These are phyloP conservation scores for Tanaodytes sp. DNA, from an alignment of 2,888 invertebrate species.

Conservation along the genomic window DNA sequence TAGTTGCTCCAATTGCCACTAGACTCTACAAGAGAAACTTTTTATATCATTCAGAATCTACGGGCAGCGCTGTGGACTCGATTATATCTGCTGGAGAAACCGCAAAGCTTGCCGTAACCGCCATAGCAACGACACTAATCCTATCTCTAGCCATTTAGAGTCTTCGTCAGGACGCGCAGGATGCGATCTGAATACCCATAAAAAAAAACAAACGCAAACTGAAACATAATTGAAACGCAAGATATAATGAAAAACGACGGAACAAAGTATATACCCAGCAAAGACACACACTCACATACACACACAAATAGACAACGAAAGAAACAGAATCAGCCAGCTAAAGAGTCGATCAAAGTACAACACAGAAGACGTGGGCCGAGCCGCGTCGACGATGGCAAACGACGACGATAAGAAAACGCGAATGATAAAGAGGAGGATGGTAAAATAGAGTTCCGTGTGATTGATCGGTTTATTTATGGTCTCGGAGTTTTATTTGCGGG, in stretches of 20 bases:
- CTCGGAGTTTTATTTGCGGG: background rate
- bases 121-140: slow-evolving; percentile 69
- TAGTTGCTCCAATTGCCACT: slow-evolving; percentile 37
- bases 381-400: too few relatives aligned
- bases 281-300: too few relatives aligned
- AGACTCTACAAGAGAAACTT: slow-evolving; percentile 63
- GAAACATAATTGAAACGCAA: too few relatives aligned
- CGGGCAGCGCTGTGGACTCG: slow-evolving; percentile 66
- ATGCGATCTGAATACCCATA: slow-evolving; percentile 43
- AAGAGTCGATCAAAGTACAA: slow-evolving; percentile 41
- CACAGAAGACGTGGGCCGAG: too few relatives aligned
- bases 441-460: background rate
- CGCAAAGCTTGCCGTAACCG: slow-evolving; percentile 68
- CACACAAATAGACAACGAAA: slow-evolving; percentile 14
- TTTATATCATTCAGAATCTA: slow-evolving; percentile 71
- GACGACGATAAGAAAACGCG: slow-evolving; percentile 28
- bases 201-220: slow-evolving; percentile 22
- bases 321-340: slow-evolving; percentile 15
- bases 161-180: slow-evolving; percentile 50
- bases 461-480: background rate
- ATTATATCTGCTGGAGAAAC: slow-evolving; percentile 66
- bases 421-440: slow-evolving; percentile 1
- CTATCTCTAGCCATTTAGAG: slow-evolving; percentile 61
- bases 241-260: too few relatives aligned
- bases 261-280: too few relatives aligned